These are phyloP conservation scores for Caretta caretta DNA, from an alignment of 2,113 vertebrate species.

Conservation along the genomic window DNA sequence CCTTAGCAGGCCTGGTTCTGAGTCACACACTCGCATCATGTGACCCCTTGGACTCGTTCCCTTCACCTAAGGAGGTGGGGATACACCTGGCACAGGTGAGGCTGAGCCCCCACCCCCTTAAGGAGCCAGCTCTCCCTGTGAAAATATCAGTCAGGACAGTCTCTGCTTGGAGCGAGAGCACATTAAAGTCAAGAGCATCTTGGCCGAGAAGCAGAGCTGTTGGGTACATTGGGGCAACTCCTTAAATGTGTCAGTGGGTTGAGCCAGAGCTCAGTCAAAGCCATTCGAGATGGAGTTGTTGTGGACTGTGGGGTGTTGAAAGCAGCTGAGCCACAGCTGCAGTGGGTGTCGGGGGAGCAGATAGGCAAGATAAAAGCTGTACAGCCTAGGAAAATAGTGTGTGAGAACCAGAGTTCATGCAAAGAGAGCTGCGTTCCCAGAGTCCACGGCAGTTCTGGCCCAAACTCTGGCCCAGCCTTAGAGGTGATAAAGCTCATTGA, in stretches of 20 bases:
- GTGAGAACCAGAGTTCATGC: no score
- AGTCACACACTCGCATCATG: neutral
- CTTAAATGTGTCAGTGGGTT: neutral
- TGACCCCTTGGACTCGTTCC: neutral
- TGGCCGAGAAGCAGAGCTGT: neutral
- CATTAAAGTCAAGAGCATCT: neutral
- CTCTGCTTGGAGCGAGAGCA: neutral
- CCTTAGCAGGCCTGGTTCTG: neutral
- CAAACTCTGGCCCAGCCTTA: neutral
- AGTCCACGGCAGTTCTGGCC: neutral
- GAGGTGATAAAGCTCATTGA: neutral
- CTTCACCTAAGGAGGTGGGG: neutral
- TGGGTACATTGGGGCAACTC: neutral
- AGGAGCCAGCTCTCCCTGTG: neutral
- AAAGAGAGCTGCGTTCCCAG: neutral
- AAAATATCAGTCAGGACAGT: neutral
- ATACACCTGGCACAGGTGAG: neutral
- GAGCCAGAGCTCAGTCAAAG: neutral
- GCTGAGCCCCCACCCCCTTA: neutral
- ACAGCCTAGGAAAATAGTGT: neutral
- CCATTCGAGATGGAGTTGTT: neutral
- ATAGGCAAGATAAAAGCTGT: neutral
- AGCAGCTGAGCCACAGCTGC: neutral
- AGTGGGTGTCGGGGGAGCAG: neutral
- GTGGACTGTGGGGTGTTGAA: neutral